Percentiles rank a stretch among this genome's conserved stretches.
Evolutionary conservation across 2,888 invertebrate genomes (phyloP).

Genomic region (Dyspetes luteomarginatus): DNA sequence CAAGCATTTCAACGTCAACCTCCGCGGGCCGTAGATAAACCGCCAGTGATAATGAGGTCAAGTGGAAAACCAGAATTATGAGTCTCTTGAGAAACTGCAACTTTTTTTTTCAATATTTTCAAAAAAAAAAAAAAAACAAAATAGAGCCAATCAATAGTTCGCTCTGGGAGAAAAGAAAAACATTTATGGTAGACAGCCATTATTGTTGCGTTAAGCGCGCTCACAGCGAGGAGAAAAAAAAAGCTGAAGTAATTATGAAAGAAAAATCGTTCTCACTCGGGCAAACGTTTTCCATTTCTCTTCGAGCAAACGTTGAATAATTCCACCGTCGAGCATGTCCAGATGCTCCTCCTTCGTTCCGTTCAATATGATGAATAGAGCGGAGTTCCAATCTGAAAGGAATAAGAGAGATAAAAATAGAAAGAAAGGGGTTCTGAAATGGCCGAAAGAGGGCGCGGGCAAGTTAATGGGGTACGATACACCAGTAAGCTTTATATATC

Average conservation of each 20-base stretch:
- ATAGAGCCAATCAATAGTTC: neutral
- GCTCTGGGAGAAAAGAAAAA: neutral
- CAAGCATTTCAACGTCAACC: constrained; percentile 85
- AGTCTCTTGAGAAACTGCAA: constrained; percentile 96
- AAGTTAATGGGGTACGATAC: neutral
- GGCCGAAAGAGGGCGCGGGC: constrained; percentile 10
- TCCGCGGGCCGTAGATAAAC: constrained; percentile 95
- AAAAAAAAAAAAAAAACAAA: neutral
- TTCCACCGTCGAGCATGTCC: constrained; percentile 99
- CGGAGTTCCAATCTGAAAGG: constrained; percentile 97
- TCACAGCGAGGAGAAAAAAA: neutral
- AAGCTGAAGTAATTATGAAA: constrained; percentile 33
- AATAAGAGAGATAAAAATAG: constrained; percentile 47
- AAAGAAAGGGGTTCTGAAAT: constrained; percentile 6
- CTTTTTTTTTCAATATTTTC: constrained; percentile 82
- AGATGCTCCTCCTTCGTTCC: constrained; percentile 99
- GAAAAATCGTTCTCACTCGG: constrained; percentile 86
- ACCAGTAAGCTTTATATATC: constrained; percentile 31
- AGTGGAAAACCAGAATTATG: constrained; percentile 93
- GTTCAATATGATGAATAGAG: constrained; percentile 97
- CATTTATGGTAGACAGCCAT: neutral
- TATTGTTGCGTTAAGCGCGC: neutral
- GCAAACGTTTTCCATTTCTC: constrained; percentile 99
- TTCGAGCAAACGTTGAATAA: constrained; percentile 97
- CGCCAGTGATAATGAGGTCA: constrained; percentile 94